phyloP scores from a whole-genome alignment of 2,888 invertebrate genomes.

The Chloromyia formosa region DNA sequence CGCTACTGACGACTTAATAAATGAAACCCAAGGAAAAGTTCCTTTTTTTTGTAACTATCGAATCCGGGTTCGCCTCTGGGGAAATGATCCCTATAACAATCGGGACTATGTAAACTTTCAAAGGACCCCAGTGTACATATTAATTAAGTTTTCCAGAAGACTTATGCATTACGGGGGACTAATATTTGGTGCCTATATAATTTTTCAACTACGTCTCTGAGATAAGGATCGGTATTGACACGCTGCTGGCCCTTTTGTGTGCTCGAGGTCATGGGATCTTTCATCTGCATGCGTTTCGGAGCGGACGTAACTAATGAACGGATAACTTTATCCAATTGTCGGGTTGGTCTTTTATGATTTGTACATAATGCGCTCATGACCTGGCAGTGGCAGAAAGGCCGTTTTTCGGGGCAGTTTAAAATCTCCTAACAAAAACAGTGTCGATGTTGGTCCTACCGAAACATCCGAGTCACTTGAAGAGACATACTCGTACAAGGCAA shows the following conservation, averaged over 20 bases:
- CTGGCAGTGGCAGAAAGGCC: not conserved
- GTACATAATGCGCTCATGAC: not conserved
- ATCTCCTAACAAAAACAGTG: no score
- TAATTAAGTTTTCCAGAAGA: constrained; percentile 8
- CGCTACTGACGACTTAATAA: not conserved
- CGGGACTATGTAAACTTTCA: not conserved
- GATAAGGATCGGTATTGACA: constrained; percentile 4
- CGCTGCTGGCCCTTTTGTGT: not conserved
- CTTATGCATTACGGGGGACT: not conserved
- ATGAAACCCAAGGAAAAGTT: not conserved
- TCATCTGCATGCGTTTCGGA: not conserved
- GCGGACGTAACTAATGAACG: not conserved
- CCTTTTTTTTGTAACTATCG: not conserved
- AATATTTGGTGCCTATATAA: not conserved
- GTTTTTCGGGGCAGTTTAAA: no score
- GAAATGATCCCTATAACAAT: not conserved
- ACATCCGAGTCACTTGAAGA: no score
- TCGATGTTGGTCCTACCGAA: no score
- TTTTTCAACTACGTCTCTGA: not conserved
- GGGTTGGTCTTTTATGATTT: not conserved
- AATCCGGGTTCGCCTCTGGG: not conserved
- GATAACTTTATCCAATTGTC: constrained; percentile 15
- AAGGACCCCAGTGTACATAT: not conserved
- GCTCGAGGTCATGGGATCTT: not conserved
- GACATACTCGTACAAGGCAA: not conserved